These are phyloP conservation scores for Rhinogobius similis DNA, from an alignment of 2,113 vertebrate genomes.

Conservation along the genomic window DNA sequence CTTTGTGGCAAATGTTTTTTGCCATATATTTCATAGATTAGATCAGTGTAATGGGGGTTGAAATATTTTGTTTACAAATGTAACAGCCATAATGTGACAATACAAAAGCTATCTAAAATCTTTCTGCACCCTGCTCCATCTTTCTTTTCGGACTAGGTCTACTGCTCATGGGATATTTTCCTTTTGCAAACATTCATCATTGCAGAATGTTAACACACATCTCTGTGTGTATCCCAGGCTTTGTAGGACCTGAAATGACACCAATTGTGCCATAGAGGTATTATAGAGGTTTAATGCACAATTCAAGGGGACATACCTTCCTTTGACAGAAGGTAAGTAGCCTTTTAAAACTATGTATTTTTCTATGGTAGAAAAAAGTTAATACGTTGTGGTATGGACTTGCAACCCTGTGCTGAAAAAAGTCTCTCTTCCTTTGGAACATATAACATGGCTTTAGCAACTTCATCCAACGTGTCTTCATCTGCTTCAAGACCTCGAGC, in stretches of 20 bases:
- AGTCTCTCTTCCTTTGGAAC: conserved; percentile 89
- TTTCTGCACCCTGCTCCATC: neutral
- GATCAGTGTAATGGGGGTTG: neutral
- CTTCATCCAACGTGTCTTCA: conserved; percentile 81
- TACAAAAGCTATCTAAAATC: neutral
- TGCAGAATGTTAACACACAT: conserved; percentile 2
- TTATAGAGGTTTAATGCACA: conserved; percentile 11
- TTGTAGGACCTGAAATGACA: conserved; percentile 44
- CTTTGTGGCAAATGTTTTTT: no score
- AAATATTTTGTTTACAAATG: neutral
- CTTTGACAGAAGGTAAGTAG: conserved; percentile 23
- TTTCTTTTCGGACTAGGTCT: neutral
- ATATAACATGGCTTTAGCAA: conserved; percentile 89
- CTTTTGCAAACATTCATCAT: neutral
- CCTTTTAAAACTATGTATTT: neutral
- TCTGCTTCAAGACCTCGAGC: conserved; percentile 80
- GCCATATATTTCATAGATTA: no score
- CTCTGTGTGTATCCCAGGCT: conserved; percentile 25
- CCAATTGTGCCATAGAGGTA: conserved; percentile 10
- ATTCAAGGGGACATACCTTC: conserved; percentile 27
- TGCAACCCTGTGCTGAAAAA: conserved; percentile 95
- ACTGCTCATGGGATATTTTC: neutral
- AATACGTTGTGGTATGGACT: conserved; percentile 91
- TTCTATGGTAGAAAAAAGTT: conserved; percentile 86
- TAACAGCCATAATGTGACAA: neutral